These are phyloP conservation scores for Astreopora myriophthalma DNA, from an alignment of 64 coral and sea anemone genomes.

Conservation along the genomic window DNA sequence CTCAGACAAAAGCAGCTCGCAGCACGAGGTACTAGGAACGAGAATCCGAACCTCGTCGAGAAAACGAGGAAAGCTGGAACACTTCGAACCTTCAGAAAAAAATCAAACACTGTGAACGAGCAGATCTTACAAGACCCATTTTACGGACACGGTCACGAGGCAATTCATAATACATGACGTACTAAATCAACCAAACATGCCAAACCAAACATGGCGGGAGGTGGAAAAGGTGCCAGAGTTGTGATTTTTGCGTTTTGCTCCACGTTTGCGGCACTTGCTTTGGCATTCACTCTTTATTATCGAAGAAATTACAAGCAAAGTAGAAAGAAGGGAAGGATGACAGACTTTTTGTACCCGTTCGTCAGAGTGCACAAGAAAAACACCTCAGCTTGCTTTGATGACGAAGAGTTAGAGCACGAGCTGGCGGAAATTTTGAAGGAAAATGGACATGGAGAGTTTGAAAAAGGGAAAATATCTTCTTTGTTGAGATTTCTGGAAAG, in stretches of 20 bases:
- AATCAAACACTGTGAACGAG: not conserved
- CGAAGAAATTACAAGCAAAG: not conserved
- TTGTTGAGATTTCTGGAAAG: constrained; percentile 28
- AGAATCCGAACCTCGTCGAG: no score
- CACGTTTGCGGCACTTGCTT: not conserved
- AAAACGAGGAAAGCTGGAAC: no score
- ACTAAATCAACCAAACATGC: no score
- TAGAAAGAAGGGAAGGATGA: not conserved
- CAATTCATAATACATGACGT: not conserved
- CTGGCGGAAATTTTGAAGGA: constrained; percentile 21
- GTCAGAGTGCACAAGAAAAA: not conserved
- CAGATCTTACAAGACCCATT: no score
- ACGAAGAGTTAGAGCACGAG: not conserved
- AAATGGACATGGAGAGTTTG: constrained; percentile 37
- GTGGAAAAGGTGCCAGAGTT: not conserved
- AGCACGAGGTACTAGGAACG: no score
- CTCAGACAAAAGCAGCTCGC: not conserved
- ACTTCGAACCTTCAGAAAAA: not conserved
- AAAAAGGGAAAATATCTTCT: not conserved
- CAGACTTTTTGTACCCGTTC: not conserved
- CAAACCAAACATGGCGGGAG: constrained; percentile 15
- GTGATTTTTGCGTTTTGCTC: constrained; percentile 3
- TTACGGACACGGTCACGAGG: no score
- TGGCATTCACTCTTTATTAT: constrained; percentile 10
- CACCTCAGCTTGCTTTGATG: not conserved